Evolutionary conservation across 2,888 invertebrate species (phyloP), one percentile per base, ranked within the genome.

Genomic region (Drosophila flavopinicola): DNA sequence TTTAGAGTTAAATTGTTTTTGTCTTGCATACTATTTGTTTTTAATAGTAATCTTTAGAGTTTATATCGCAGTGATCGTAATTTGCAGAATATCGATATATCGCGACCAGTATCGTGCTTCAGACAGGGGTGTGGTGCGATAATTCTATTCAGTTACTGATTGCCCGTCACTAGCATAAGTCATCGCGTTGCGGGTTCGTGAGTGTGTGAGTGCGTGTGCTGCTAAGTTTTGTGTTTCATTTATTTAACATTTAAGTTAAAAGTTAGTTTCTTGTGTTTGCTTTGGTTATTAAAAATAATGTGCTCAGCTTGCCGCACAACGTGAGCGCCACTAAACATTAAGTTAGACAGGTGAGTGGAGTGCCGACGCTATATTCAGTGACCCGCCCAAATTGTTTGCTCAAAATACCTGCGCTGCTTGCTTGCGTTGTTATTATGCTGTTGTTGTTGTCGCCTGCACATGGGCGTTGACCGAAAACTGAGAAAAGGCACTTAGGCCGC

Each of bases 391-490:
- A 65, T 37, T 85, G 73, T 72, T 85, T 74, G 65, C 54, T 59
- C 47, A 83, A 82, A 82, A 78, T 72, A 74, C 58, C 79, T 73
- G 65, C n/a, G n/a, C n/a, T n/a, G n/a, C n/a, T n/a, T 65, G 79
- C 72, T 63, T 75, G 64, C 75, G 75, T 86, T 84, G 74, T 83
- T 79, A 74, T 78, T 78, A 72, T 72, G 66, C 65, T 71, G 70
- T 61, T 84, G 70, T 74, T 74, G 72, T 70, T 75, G 77, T 61
- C 66, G 70, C 20, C 48, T 37, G 44, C 59, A 70, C 76, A 83
- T 87, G 89, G 89, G 89, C 89, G 89, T 89, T 89, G 86, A 88
- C 89, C 89, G 70, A 73, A 88, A 69, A 53, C 33, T 52, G 35
- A 49, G 35, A 49, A 66, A 64, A 53, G 9, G 23, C 13, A 29